Evolutionary conservation across 1,140 invertebrate species (phyloP), one percentile per base, ranked within the genome.

Genomic region (Drosophila yakuba): DNA sequence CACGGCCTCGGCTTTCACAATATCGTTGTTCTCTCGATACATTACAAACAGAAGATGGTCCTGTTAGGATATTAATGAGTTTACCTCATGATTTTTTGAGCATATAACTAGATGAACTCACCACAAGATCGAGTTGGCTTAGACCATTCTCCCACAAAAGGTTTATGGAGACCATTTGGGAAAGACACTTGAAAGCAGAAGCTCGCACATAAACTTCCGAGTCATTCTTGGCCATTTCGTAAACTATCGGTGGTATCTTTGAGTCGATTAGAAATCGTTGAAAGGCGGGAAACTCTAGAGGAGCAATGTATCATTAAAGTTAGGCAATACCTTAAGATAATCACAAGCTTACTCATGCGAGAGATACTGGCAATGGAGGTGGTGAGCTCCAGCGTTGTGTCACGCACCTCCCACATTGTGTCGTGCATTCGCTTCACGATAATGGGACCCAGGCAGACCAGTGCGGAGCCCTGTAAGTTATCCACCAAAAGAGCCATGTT

Each of bases 231-330:
- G 94, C 94, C 66, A 96, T 94, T 48, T 95, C 94, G 14, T 95
- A 92, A 0, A 95, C 94, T 23, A 96, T 86, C 67, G 94, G 93
- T 3, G 95, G 93, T 23, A 97, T 94, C 50, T 95, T 93, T 59
- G 95, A 94, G 17, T 95, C 93, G n/a, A 95, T 72, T 15, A 97
- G 89, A 74, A 96, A 94, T 39, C 95, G 94, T 93, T 96, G 96
- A 86, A 96, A 96, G 25, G 95, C 94, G n/a, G 96, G 95, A 91
- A 96, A 97, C 93, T 96, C 96, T 96, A 82, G 90, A 78, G 72
- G 47, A 55, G 50, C 47, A 28, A 10, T 7, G 8, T 28, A 20
- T 12, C 15, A 60, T 15, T 35, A 63, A 15, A 39, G 15, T 6
- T 7, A 10, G 1, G 2, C 28, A 43, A 14, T 23, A 20, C 17